Evolutionary conservation across 2,797 vertebrate genomes (phyloP).

Genomic region (Eutrigla gurnardus): DNA sequence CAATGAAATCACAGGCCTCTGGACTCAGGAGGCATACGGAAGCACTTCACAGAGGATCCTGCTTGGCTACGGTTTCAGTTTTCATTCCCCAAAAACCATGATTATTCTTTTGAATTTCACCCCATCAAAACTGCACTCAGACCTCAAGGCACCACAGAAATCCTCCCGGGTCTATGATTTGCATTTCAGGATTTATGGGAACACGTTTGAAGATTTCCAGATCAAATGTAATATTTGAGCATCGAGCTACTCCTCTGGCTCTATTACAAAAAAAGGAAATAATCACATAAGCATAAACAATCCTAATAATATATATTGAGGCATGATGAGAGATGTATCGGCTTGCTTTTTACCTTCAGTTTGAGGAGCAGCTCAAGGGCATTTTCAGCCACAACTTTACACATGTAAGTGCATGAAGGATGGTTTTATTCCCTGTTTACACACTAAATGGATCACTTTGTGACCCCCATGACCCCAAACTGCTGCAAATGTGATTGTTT

Average conservation of each 20-base stretch:
- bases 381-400: conserved; percentile 39
- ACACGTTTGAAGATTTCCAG: conserved; percentile 70
- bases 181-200: conserved; percentile 77
- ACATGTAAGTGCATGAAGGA: conserved; percentile 31
- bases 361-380: conserved; percentile 41
- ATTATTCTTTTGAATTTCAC: conserved; percentile 84
- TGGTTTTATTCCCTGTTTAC: conserved; percentile 62
- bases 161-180: conserved; percentile 76
- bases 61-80: conserved; percentile 76
- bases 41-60: conserved; percentile 78
- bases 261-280: conserved; percentile 38
- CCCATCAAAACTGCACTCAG: conserved; percentile 80
- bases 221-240: conserved; percentile 71
- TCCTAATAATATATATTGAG: conserved; percentile 54
- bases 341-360: conserved; percentile 28
- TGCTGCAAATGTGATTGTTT: conserved; percentile 43
- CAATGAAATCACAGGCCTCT: conserved; percentile 66
- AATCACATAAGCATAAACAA: conserved; percentile 61
- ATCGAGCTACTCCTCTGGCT: conserved; percentile 41
- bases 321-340: conserved; percentile 56
- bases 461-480: conserved; percentile 27
- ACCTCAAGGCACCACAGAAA: conserved; percentile 80
- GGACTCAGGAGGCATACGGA: conserved; percentile 76
- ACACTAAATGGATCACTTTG: conserved; percentile 47
- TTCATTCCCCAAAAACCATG: conserved; percentile 78